Evolutionary conservation across 2,797 vertebrate genomes (phyloP).

Genomic region (Morus bassanus): DNA sequence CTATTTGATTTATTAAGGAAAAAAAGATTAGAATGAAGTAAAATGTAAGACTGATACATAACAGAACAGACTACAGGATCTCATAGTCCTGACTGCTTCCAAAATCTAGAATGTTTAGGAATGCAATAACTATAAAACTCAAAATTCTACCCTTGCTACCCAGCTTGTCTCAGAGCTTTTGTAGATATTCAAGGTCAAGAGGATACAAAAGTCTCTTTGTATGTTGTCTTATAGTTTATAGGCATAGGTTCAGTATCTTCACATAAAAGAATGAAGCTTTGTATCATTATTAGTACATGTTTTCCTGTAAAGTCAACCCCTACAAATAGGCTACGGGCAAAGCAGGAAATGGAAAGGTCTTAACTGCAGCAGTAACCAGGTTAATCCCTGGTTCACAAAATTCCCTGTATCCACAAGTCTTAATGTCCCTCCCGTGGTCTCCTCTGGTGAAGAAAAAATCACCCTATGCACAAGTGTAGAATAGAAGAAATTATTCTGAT

Average conservation of each 20-base stretch:
- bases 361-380: background rate
- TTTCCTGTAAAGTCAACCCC: background rate
- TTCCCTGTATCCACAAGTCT: background rate
- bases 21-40: background rate
- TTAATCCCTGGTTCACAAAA: background rate
- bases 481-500: background rate
- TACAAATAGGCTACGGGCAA: background rate
- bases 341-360: background rate
- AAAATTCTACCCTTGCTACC: background rate
- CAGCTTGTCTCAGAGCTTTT: background rate
- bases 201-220: background rate
- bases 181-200: background rate
- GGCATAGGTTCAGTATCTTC: background rate
- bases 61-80: background rate
- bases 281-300: background rate
- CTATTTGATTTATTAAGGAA: background rate
- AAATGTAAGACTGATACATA: background rate
- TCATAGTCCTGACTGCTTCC: background rate
- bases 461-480: background rate
- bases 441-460: background rate
- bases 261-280: background rate
- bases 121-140: background rate
- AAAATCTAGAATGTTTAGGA: background rate
- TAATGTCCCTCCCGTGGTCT: background rate
- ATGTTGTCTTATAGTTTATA: background rate